A percentile compares a stretch with the other conserved stretches of the same genome.
Evolutionary conservation across 2,888 invertebrate genomes (phyloP).

Genomic region (Aquatica leii): DNA sequence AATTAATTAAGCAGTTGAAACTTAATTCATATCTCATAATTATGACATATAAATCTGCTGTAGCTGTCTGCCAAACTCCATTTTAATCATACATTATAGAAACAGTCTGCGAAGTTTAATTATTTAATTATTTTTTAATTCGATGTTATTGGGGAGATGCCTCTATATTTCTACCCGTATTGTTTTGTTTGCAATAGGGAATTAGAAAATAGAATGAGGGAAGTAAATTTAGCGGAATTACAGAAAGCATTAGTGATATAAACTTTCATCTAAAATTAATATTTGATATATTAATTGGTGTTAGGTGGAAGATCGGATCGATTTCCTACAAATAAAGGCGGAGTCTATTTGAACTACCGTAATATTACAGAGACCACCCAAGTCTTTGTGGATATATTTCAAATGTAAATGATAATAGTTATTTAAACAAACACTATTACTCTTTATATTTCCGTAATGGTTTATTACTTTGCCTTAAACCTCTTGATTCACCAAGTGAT

Average conservation of each 20-base stretch:
- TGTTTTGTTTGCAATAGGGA: constrained; percentile 24
- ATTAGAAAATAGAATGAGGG: constrained; percentile 14
- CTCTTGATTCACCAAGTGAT: too few relatives aligned
- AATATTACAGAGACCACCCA: constrained; percentile 47
- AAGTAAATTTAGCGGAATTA: constrained; percentile 28
- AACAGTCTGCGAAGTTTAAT: constrained; percentile 30
- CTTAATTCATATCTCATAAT: constrained; percentile 54
- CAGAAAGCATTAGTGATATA: constrained; percentile 31
- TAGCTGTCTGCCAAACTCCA: constrained; percentile 49
- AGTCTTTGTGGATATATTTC: constrained; percentile 34
- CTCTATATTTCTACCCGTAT: constrained; percentile 30
- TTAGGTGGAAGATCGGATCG: constrained; percentile 52
- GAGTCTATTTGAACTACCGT: constrained; percentile 49
- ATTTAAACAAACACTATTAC: constrained; percentile 26
- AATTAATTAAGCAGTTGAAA: constrained; percentile 54
- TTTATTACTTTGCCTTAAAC: constrained; percentile 7
- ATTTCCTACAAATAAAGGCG: constrained; percentile 55
- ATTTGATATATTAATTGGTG: constrained; percentile 55
- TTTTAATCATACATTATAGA: constrained; percentile 52
- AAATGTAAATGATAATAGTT: constrained; percentile 29
- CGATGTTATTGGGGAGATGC: constrained; percentile 29
- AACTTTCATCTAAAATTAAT: constrained; percentile 43
- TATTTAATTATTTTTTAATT: constrained; percentile 39
- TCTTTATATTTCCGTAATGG: constrained; percentile 15
- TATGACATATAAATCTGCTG: constrained; percentile 56